Evolutionary conservation across 2,888 invertebrate species (phyloP), one percentile per base, ranked within the genome.

Genomic region (Hymenopus coronatus): DNA sequence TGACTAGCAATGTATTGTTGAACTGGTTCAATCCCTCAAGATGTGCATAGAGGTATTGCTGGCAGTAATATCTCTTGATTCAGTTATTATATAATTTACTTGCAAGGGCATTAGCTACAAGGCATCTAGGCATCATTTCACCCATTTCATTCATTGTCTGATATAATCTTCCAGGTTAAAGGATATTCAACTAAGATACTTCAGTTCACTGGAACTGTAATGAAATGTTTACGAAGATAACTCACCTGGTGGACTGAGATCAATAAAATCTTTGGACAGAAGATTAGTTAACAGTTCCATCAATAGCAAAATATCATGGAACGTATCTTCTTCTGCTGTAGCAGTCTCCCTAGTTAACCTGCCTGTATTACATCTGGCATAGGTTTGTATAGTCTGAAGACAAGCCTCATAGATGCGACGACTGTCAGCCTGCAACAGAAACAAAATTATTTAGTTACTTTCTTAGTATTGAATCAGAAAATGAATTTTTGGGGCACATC

Each of bases 221-320:
- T 33, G 6, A 33, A 33, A 33, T 33, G 8, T 15, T 0, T 54
- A 54, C 3, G 15, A 40, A 14, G 2, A 28, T 27, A 40, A 88
- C 70, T 25, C 12, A 88, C 85, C 81, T 54, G 82, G 85, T 7
- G 82, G 82, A 85, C 93, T 93, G 90, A 94, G 93, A 91, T 94
- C 94, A 86, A 94, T 93, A 91, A 95, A 94, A 91, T 95, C 93
- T 91, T 95, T 95, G 54, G 94, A 94, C 89, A 95, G 92, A 46
- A 95, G 92, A 92, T 95, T 95, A 3, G 94, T 94, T 28, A 97
- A 94, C 90, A 98, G 94, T 91, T 98, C 96, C 95, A 98, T 96
- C 15, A 98, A 94, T 7, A 97, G 94, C 88, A 96, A 94, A 91
- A 98, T 95, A 92, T 98, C 98, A 93, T 96, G 95, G 91, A 94